Evolutionary conservation across 2,797 vertebrate genomes (phyloP).

Genomic region (Momotus momota): DNA sequence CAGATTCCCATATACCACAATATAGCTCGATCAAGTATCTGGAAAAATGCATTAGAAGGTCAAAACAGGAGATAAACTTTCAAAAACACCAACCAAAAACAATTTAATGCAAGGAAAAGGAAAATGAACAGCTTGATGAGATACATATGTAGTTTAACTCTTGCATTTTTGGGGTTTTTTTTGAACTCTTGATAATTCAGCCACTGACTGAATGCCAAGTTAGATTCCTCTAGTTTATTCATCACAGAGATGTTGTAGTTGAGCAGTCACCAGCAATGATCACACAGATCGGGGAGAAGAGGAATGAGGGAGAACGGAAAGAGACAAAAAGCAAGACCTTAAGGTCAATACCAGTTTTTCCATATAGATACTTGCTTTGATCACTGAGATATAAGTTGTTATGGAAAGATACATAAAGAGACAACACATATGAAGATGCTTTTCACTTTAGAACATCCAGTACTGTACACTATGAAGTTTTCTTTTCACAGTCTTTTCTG

Average conservation of each 20-base stretch:
- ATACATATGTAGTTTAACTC: not conserved
- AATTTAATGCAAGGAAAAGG: not conserved
- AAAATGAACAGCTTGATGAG: not conserved
- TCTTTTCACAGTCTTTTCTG: not conserved
- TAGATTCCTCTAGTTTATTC: not conserved
- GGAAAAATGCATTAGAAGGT: not conserved
- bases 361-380: not conserved
- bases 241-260: not conserved
- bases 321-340: not conserved
- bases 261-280: not conserved
- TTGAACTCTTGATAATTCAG: not conserved
- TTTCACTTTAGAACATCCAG: not conserved
- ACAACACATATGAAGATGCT: rapidly evolving
- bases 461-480: rapidly evolving
- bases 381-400: not conserved
- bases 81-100: not conserved
- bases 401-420: not conserved
- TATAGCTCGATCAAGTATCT: not conserved
- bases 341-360: not conserved
- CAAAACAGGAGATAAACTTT: not conserved
- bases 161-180: rapidly evolving
- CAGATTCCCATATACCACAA: not conserved
- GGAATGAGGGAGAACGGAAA: rapidly evolving
- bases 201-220: not conserved
- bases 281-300: not conserved